A percentile compares a stretch with the other conserved stretches of the same genome.
phyloP scores from a whole-genome alignment of 2,113 vertebrate genomes.

The Rhinoptilus africanus region DNA sequence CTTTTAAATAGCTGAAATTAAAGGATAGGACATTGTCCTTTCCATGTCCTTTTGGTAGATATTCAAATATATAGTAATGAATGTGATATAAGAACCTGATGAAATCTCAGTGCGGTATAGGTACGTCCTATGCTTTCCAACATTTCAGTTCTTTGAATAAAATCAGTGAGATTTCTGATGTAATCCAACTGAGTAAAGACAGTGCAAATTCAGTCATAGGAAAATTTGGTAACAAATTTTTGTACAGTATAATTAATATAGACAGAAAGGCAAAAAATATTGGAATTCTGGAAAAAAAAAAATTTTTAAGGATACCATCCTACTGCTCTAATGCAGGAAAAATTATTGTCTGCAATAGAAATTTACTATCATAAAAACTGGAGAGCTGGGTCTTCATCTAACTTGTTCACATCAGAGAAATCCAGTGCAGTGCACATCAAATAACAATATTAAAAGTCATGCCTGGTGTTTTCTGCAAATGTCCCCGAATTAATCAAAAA shows the following conservation, averaged over 20 bases:
- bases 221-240: not conserved
- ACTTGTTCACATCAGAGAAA: not conserved
- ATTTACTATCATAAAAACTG: not conserved
- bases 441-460: not conserved
- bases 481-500: not conserved
- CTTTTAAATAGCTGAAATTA: not conserved
- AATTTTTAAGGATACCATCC: not conserved
- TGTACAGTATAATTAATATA: not conserved
- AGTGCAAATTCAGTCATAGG: not conserved
- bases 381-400: not conserved
- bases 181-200: not conserved
- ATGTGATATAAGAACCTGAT: not conserved
- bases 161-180: not conserved
- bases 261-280: not conserved
- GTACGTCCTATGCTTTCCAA: not conserved
- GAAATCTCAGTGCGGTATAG: not conserved
- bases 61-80: not conserved
- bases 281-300: not conserved
- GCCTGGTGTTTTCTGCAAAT: not conserved
- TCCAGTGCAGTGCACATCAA: not conserved
- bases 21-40: not conserved
- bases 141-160: not conserved
- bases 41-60: not conserved
- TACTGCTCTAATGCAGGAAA: not conserved
- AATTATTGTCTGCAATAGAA: not conserved